A percentile compares a stretch with the other conserved stretches of the same genome.
These are phyloP conservation scores for Drosophila watanabei DNA, from an alignment of 1,140 invertebrate species.

Conservation along the genomic window DNA sequence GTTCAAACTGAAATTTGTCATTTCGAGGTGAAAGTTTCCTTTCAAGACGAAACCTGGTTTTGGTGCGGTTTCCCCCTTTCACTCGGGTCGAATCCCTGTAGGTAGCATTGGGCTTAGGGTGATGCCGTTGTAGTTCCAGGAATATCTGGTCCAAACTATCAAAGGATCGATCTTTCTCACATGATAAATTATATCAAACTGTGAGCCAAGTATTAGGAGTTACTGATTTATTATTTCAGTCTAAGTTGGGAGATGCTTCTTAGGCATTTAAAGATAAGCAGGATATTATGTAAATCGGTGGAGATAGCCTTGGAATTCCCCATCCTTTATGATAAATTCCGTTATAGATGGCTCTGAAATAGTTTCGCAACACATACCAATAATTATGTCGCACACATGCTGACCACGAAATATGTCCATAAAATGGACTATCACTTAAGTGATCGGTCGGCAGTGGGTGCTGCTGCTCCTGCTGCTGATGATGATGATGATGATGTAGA, in stretches of 20 bases:
- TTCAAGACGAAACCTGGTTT: conserved; percentile 45
- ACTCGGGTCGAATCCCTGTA: conserved; percentile 18
- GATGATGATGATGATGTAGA: conserved; percentile 20
- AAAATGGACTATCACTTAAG: conserved; percentile 79
- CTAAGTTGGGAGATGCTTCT: not conserved
- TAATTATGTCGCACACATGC: conserved; percentile 77
- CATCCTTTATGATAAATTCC: conserved; percentile 55
- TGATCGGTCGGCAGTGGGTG: conserved; percentile 47
- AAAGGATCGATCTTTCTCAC: conserved; percentile 48
- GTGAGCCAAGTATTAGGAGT: conserved; percentile 1
- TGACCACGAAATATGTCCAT: conserved; percentile 73
- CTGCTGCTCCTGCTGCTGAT: too few species aligned
- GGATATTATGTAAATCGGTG: not conserved
- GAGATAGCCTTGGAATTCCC: not conserved
- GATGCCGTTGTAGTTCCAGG: conserved; percentile 12
- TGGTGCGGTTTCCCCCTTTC: conserved; percentile 35
- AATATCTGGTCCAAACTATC: conserved; percentile 36
- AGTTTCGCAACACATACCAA: conserved; percentile 64
- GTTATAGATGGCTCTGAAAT: conserved; percentile 54
- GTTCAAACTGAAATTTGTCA: conserved; percentile 73
- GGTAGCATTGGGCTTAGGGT: conserved; percentile 40
- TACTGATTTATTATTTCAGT: conserved; percentile 27
- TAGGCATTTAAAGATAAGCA: not conserved
- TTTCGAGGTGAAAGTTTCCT: conserved; percentile 71
- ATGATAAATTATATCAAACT: conserved; percentile 45